Percentiles rank a stretch among this genome's conserved stretches.
These are phyloP conservation scores for Aldrovandia affinis DNA, from an alignment of 2,797 vertebrate species.

Conservation along the genomic window DNA sequence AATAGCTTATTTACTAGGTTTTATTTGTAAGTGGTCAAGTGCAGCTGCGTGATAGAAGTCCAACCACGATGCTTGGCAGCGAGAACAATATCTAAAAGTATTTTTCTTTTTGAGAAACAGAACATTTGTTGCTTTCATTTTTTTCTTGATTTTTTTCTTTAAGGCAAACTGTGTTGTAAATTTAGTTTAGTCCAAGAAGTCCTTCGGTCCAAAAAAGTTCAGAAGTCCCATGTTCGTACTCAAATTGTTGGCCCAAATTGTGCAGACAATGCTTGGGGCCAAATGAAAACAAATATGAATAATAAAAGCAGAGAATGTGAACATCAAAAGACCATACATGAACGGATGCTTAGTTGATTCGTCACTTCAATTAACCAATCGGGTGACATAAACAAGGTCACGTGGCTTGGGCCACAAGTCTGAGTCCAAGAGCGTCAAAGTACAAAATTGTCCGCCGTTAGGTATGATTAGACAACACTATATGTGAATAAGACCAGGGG, in stretches of 20 bases:
- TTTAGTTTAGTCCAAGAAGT: neutral
- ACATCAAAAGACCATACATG: neutral
- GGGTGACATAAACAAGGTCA: neutral
- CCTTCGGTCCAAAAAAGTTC: neutral
- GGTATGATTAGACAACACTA: neutral
- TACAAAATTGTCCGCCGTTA: neutral
- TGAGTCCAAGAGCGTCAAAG: neutral
- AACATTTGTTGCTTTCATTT: neutral
- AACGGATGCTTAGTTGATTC: neutral
- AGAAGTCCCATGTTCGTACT: neutral
- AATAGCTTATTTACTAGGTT: conserved; percentile 24
- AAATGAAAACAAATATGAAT: neutral
- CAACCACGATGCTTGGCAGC: neutral
- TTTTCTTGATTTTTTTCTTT: neutral
- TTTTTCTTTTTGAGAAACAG: neutral
- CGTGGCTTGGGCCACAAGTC: neutral
- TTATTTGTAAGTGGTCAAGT: neutral
- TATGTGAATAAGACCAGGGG: neutral
- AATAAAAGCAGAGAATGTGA: neutral
- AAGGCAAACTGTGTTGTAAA: conserved; percentile 36
- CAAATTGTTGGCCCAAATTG: neutral
- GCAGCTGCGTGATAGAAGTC: neutral
- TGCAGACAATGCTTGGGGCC: neutral
- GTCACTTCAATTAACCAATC: neutral
- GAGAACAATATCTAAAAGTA: neutral